Evolutionary conservation across 30 jellyfish, hydroid and myxozoan genomes (phyloP), one percentile per base, ranked within the genome.

Genomic region (Chrysaora quinquecirrha): DNA sequence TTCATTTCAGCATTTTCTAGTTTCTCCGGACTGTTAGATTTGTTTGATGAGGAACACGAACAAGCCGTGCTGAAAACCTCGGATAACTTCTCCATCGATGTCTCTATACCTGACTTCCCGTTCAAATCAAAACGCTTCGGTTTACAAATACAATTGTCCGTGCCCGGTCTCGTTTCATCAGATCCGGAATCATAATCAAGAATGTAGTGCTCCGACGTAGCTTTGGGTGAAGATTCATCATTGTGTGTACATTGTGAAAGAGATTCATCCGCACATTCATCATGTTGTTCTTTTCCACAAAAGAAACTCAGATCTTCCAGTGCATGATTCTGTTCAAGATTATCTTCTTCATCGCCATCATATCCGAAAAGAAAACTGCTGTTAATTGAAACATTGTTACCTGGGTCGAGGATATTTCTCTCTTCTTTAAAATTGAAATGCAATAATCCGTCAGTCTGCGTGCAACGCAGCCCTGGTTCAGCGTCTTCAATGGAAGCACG

Each of bases 291-390:
- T 52, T 81, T 81, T 31, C 76, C 85, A 30, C 64, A 3, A 27
- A 81, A 43, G 43, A 81, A 23, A 25, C 91, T 81, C 25, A 63
- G 33, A 38, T 81, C 91, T 32, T 62, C 71, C 9, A 43, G 33
- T 0, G 91, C 31, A 52, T 52, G 68, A 52, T 52, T 52, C 43
- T 81, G 91, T 1, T 29, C 68, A 25, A 48, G 71, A 24, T 81
- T 81, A 43, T 81, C 91, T 54, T 81, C 91, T 38, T 81, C 91
- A 29, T 81, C 91, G 18, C 91, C 91, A 34, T 81, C 91, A 30
- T 81, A 81, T 4, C 91, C 91, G 27, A 73, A 81, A 38, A 81
- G 60, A 33, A 81, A 81, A 64, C 91, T 81, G 60, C 85, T 81
- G 48, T 73, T 64, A 4, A 68, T 85, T 0, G 91, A 81, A 9